phyloP scores from a whole-genome alignment of 1,140 invertebrate species.

The Brachionus koreanus region DNA sequence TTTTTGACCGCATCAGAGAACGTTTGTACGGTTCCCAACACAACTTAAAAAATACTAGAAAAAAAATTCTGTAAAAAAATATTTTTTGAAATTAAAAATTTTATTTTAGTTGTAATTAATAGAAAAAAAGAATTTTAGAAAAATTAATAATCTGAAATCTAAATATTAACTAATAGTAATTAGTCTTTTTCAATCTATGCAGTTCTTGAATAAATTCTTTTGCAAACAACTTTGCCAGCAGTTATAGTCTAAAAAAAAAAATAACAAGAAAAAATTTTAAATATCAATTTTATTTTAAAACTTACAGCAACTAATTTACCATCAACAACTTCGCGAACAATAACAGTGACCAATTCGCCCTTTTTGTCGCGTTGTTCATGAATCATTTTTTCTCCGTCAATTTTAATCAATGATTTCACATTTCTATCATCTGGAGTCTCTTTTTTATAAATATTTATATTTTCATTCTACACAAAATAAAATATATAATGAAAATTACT shows the following conservation, averaged over 20 bases:
- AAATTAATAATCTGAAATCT: background rate
- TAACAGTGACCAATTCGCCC: background rate
- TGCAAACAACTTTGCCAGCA: slow-evolving; percentile 32
- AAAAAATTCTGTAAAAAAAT: too few relatives aligned
- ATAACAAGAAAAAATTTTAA: background rate
- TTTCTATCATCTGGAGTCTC: slow-evolving; percentile 26
- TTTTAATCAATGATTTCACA: slow-evolving; percentile 5
- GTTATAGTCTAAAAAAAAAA: slow-evolving; percentile 29
- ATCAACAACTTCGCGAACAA: slow-evolving; percentile 43
- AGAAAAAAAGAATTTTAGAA: background rate
- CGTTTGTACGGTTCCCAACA: too few relatives aligned
- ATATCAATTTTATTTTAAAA: background rate
- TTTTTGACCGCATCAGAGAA: too few relatives aligned
- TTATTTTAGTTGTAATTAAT: background rate
- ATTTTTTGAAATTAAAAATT: too few relatives aligned
- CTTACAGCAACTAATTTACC: slow-evolving; percentile 34
- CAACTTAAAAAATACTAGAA: too few relatives aligned
- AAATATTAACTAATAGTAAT: background rate
- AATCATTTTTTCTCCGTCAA: slow-evolving; percentile 34
- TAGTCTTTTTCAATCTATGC: background rate
- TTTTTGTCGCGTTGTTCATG: slow-evolving; percentile 31
- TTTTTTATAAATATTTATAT: background rate
- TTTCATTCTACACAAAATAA: background rate
- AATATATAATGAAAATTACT: slow-evolving; percentile 69
- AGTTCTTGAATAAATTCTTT: slow-evolving; percentile 26